Evolutionary conservation across 2,113 vertebrate species (phyloP).

Genomic region (Sinocyclocheilus maitianheensis): DNA sequence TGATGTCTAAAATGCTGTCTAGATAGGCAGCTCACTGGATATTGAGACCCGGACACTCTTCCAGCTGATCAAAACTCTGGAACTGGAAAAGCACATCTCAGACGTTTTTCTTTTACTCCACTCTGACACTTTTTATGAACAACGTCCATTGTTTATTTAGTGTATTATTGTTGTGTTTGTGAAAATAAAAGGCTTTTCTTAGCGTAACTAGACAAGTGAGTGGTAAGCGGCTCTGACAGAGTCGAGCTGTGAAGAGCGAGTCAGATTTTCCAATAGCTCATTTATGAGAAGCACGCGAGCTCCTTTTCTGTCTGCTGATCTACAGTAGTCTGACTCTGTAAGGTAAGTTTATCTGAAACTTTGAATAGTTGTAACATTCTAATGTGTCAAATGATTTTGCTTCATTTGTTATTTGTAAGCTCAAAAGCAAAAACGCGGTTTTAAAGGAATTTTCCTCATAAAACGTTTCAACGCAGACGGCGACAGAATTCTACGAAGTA

Average conservation of each 20-base stretch:
- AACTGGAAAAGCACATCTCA: neutral
- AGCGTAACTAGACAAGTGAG: conserved; percentile 51
- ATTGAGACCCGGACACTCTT: neutral
- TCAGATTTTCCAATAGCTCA: conserved; percentile 77
- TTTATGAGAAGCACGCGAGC: conserved; percentile 52
- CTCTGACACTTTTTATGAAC: neutral
- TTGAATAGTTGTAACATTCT: neutral
- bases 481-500: neutral
- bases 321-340: conserved; percentile 31
- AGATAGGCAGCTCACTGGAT: neutral
- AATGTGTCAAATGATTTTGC: neutral
- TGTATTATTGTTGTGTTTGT: neutral
- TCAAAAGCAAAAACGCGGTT: neutral
- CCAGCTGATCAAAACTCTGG: neutral
- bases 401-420: neutral
- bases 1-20: neutral
- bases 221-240: conserved; percentile 43
- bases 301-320: conserved; percentile 23
- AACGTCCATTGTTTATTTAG: neutral
- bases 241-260: conserved; percentile 57
- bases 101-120: neutral
- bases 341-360: conserved; percentile 59
- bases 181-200: neutral
- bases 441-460: neutral
- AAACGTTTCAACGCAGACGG: neutral